These are phyloP conservation scores for Thumatha senex DNA, from an alignment of 2,888 invertebrate species.

Conservation along the genomic window DNA sequence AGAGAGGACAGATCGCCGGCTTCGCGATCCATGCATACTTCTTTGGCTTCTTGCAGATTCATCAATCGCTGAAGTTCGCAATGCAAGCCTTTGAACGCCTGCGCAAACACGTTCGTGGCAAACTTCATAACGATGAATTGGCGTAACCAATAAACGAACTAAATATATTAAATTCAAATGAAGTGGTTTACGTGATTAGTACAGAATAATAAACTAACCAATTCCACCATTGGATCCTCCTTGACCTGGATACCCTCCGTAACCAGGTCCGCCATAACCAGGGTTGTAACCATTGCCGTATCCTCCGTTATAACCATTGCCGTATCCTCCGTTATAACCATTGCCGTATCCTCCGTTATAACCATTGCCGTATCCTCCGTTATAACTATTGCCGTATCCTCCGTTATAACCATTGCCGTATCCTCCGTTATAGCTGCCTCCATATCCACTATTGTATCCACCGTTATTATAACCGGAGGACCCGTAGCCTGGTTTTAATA, in stretches of 20 bases:
- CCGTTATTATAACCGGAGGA: constrained; percentile 38
- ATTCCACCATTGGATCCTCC: constrained; percentile 17
- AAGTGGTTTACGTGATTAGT: no score
- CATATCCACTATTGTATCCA: constrained; percentile 37
- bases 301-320: constrained; percentile 9
- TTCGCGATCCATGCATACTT: no score
- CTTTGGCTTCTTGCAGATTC: no score
- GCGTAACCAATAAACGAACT: no score
- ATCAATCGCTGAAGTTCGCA: no score
- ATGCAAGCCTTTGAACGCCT: no score
- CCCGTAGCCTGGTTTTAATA: constrained; percentile 53
- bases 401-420: constrained; percentile 28
- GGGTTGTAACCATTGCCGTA: constrained; percentile 28
- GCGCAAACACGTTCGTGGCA: no score
- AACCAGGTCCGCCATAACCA: constrained; percentile 19
- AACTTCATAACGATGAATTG: no score
- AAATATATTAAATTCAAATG: no score
- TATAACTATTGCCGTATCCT: constrained; percentile 24
- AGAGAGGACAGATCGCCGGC: no score
- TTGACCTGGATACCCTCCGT: constrained; percentile 26
- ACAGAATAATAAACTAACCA: no score
- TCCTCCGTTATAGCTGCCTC: constrained; percentile 30
- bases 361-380: constrained; percentile 21
- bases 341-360: constrained; percentile 29
- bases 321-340: constrained; percentile 30